These are phyloP conservation scores for Orius insidiosus DNA, from an alignment of 1,140 invertebrate genomes.

Conservation along the genomic window DNA sequence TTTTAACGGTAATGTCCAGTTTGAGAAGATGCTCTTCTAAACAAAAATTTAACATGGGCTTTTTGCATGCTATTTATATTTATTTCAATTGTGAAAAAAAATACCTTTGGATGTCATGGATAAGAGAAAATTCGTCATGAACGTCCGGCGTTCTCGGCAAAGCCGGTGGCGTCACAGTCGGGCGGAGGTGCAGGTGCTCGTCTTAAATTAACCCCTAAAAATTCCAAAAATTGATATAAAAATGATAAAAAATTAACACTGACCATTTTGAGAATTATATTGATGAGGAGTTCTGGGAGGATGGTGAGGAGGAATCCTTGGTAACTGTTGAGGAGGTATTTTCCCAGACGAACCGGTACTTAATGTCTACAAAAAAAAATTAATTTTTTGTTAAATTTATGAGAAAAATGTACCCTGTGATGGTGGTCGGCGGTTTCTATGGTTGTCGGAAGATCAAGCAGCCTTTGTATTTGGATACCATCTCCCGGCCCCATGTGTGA, in stretches of 20 bases:
- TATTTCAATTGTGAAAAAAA: neutral
- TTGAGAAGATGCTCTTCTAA: too few species aligned
- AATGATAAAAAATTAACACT: neutral
- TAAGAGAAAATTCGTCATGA: constrained; percentile 10
- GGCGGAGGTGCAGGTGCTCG: constrained; percentile 32
- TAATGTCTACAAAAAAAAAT: constrained; percentile 10
- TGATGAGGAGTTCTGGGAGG: constrained; percentile 21
- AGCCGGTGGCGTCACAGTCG: constrained; percentile 33
- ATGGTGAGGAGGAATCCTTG: constrained; percentile 21
- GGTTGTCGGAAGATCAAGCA: constrained; percentile 80
- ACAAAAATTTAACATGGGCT: too few species aligned
- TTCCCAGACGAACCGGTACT: constrained; percentile 14
- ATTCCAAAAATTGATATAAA: neutral
- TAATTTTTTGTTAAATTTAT: neutral
- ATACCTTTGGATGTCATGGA: neutral
- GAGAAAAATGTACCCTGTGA: constrained; percentile 18
- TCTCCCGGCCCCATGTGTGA: constrained; percentile 96
- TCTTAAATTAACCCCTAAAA: constrained; percentile 19
- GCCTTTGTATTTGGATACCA: constrained; percentile 80
- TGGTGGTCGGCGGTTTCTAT: constrained; percentile 51
- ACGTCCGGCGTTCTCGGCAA: constrained; percentile 31
- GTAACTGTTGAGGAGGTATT: constrained; percentile 13
- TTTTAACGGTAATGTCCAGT: too few species aligned
- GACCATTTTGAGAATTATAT: constrained; percentile 24
- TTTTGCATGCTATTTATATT: too few species aligned